Percentiles rank a stretch among this genome's conserved stretches.
Evolutionary conservation across 2,888 invertebrate species (phyloP).

Genomic region (Drosophila paramelanica): DNA sequence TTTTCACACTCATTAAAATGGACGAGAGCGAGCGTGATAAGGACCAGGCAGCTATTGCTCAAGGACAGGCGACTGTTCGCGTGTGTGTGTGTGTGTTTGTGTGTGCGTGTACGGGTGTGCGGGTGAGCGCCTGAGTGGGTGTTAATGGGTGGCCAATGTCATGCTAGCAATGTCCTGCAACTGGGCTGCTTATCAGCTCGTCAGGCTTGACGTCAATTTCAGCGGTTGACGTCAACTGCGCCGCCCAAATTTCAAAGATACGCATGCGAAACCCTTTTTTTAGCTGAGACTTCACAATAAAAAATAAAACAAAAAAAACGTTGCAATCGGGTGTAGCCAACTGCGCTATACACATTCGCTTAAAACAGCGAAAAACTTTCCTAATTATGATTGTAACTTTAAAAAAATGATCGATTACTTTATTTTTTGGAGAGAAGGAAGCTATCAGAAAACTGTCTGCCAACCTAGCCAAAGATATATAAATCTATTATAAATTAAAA

Average conservation of each 20-base stretch:
- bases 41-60: constrained; percentile 33
- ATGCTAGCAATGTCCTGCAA: constrained; percentile 20
- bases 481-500: constrained; percentile 18
- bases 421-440: too few relatives aligned
- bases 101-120: neutral
- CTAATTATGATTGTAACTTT: too few relatives aligned
- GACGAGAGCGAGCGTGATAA: constrained; percentile 49
- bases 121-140: constrained; percentile 8
- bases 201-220: constrained; percentile 11
- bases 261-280: constrained; percentile 65
- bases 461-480: too few relatives aligned
- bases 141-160: constrained; percentile 27
- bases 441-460: too few relatives aligned
- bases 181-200: constrained; percentile 32
- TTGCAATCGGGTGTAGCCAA: too few relatives aligned
- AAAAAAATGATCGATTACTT: too few relatives aligned
- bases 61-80: constrained; percentile 44
- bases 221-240: constrained; percentile 50
- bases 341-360: too few relatives aligned
- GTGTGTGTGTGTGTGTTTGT: constrained; percentile 4
- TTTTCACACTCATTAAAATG: constrained; percentile 80
- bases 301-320: neutral
- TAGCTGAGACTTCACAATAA: neutral
- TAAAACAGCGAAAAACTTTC: too few relatives aligned
- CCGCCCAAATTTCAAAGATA: constrained; percentile 54